Percentiles rank a stretch among this genome's conserved stretches.
Evolutionary conservation across 2,888 invertebrate species (phyloP).

Genomic region (Microplitis manilae): DNA sequence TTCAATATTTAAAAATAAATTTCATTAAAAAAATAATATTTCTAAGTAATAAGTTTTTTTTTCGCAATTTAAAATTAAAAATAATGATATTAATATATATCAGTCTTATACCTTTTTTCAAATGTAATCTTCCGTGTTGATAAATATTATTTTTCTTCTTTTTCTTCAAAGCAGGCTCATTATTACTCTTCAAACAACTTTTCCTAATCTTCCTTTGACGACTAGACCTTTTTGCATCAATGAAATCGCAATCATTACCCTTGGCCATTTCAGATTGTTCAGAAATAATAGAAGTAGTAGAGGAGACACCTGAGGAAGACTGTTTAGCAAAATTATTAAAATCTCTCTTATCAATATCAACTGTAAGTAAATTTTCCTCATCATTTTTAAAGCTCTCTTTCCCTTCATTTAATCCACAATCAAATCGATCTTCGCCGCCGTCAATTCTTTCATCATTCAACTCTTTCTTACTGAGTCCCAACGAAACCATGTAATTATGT

Average conservation of each 20-base stretch:
- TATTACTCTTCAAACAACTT: conserved; percentile 26
- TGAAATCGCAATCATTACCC: background rate
- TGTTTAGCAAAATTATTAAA: background rate
- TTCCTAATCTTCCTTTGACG: background rate
- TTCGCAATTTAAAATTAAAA: too few species aligned
- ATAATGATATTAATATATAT: background rate
- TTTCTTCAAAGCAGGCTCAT: conserved; percentile 46
- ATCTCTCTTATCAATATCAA: background rate
- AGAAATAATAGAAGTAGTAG: conserved; percentile 43
- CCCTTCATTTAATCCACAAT: background rate
- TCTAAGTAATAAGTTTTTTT: too few species aligned
- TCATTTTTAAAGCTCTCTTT: too few species aligned
- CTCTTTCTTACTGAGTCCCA: conserved; percentile 23
- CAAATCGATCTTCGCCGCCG: background rate
- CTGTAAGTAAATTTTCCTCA: too few species aligned
- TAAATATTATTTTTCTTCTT: conserved; percentile 34
- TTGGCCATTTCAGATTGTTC: background rate
- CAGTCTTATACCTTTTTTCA: conserved; percentile 14
- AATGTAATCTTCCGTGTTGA: conserved; percentile 24
- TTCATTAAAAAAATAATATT: background rate
- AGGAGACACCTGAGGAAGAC: conserved; percentile 46
- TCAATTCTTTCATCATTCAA: background rate
- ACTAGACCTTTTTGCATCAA: background rate
- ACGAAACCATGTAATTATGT: conserved; percentile 23
- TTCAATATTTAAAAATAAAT: background rate